Evolutionary conservation across 2,888 invertebrate species (phyloP).

Genomic region (Seira sanloemensis): DNA sequence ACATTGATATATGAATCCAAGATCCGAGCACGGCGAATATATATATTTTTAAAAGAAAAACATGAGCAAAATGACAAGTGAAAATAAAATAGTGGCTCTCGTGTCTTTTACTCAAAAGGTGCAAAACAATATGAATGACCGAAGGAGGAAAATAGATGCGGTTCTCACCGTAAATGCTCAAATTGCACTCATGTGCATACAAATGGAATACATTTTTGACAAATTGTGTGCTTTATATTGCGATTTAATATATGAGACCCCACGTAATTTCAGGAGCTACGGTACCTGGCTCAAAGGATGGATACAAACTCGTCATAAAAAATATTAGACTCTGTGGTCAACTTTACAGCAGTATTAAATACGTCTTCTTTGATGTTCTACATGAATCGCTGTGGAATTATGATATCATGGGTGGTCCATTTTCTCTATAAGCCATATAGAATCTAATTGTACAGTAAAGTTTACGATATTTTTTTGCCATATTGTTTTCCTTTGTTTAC

Average conservation of each 20-base stretch:
- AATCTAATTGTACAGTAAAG: too few relatives aligned
- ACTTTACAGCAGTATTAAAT: too few relatives aligned
- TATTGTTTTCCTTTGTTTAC: conserved; percentile 50
- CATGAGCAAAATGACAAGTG: background rate
- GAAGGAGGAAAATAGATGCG: conserved; percentile 33
- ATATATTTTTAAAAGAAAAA: background rate
- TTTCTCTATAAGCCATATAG: too few relatives aligned
- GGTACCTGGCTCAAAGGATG: too few relatives aligned
- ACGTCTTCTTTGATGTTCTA: conserved; percentile 21
- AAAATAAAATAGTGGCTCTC: conserved; percentile 20
- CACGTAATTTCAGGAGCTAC: too few relatives aligned
- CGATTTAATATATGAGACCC: too few relatives aligned
- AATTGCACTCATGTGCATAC: too few relatives aligned
- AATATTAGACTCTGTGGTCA: conserved; percentile 59
- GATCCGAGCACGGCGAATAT: too few relatives aligned
- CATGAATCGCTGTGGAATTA: conserved; percentile 36
- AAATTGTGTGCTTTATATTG: too few relatives aligned
- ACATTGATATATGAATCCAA: conserved; percentile 17
- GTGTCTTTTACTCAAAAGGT: background rate
- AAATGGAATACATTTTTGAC: too few relatives aligned
- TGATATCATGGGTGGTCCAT: conserved; percentile 65
- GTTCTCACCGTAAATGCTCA: too few relatives aligned
- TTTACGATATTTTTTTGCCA: conserved; percentile 43
- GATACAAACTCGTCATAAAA: conserved; percentile 56
- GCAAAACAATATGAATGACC: background rate